Evolutionary conservation across 2,797 vertebrate species (phyloP).

Genomic region (Falco biarmicus): DNA sequence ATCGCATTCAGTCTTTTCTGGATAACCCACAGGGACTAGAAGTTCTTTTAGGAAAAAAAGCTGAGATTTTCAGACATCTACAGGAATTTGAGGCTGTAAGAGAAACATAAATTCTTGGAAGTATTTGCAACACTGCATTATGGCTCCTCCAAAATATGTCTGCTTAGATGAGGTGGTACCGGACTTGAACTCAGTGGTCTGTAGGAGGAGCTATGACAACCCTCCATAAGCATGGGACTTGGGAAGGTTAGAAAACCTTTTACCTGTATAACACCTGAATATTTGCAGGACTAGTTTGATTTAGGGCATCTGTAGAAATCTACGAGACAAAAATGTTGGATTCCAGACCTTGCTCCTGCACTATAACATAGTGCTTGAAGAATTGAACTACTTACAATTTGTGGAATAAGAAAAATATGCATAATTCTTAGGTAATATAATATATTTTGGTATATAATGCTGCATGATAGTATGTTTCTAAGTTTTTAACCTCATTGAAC

Average conservation of each 20-base stretch:
- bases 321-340: background rate
- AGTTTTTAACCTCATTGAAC: background rate
- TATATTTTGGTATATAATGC: background rate
- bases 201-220: background rate
- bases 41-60: background rate
- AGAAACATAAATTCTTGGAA: background rate
- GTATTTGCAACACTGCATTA: background rate
- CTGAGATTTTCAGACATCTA: background rate
- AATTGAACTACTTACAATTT: background rate
- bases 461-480: background rate
- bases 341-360: background rate
- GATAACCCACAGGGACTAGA: background rate
- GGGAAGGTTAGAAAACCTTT: background rate
- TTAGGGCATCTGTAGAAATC: background rate
- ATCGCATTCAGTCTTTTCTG: background rate
- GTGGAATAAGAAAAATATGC: background rate
- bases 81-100: background rate
- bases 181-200: background rate
- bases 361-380: background rate
- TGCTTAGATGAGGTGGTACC: background rate
- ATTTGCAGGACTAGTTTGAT: background rate
- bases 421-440: background rate
- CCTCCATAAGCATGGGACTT: background rate
- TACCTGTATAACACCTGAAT: background rate
- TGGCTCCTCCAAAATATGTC: background rate